These are phyloP conservation scores for Loris lydekkerianus DNA, from an alignment of 2,797 vertebrate genomes.

Conservation along the genomic window DNA sequence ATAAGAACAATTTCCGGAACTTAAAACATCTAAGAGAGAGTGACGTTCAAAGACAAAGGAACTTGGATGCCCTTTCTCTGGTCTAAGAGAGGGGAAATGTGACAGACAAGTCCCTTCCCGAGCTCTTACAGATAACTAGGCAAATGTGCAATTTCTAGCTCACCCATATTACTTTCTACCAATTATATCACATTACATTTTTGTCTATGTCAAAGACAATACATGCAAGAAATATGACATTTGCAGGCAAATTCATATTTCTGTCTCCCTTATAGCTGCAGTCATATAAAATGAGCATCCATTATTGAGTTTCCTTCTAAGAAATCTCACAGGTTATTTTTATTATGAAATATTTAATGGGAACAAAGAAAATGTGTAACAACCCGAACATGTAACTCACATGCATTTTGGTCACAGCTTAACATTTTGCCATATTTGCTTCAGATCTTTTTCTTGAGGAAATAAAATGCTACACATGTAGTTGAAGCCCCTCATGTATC, in stretches of 20 bases:
- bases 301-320: not conserved
- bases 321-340: conserved; percentile 35
- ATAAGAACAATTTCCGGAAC: not conserved
- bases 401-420: not conserved
- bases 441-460: not conserved
- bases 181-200: not conserved
- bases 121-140: not conserved
- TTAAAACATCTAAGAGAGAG: not conserved
- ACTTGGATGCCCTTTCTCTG: not conserved
- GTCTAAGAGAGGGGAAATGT: not conserved
- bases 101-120: not conserved
- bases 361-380: conserved; percentile 37
- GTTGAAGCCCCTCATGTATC: not conserved
- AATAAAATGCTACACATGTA: not conserved
- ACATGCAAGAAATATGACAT: not conserved
- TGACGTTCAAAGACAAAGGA: not conserved
- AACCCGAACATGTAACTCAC: not conserved
- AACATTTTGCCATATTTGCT: conserved; percentile 7
- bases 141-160: not conserved
- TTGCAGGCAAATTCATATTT: not conserved
- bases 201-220: not conserved
- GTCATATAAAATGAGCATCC: not conserved
- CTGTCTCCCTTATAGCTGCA: not conserved
- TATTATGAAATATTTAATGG: conserved; percentile 32
- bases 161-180: not conserved